Evolutionary conservation across 64 coral and sea anemone species (phyloP), one percentile per base, ranked within the genome.

Genomic region (Pocillopora verrucosa): DNA sequence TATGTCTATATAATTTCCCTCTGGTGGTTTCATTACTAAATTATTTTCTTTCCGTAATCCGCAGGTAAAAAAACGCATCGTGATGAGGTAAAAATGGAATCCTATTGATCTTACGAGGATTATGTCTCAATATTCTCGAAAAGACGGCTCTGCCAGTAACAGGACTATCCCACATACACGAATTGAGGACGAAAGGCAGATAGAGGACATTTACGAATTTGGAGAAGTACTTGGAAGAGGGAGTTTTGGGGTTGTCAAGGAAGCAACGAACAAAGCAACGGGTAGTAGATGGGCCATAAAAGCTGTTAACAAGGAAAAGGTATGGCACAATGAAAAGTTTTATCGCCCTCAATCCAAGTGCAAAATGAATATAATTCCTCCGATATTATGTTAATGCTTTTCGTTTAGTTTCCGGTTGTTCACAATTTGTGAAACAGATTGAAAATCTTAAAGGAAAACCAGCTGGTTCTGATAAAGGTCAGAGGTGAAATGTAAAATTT

Each of bases 281-380:
- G 97, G 94, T 16, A 74, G 78, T 79, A 88, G 74, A 68, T 95
- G 84, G 91, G 97, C 97, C 57, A 89, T 99, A 14, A 99, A 99
- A 65, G 93, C 97, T 16, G 94, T 99, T 20, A 99, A 99, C 79
- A 99, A 99, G 88, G 97, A 99, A 89, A 99, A 99, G 89, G 97
- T 99, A 90, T 88, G 89, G 89, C 41, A 51, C 41, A 88, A 22
- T 15, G 76, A 24, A 20, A 41, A 36, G 11, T 64, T 51, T 77
- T 77, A n/a, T 10, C 34, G 78, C 16, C 41, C 41, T 51, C 41
- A 51, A 51, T 51, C 59, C 56, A 87, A 22, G 36, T 58, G 68
- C 68, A 75, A 75, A 73, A 7, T 13, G 17, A 82, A 65, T 13
- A 13, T 22, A 37, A 35, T 38, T 68, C 41, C 30, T 12, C 34